phyloP scores from a whole-genome alignment of 2,113 vertebrate species.

The Pelvicachromis taeniatus region DNA sequence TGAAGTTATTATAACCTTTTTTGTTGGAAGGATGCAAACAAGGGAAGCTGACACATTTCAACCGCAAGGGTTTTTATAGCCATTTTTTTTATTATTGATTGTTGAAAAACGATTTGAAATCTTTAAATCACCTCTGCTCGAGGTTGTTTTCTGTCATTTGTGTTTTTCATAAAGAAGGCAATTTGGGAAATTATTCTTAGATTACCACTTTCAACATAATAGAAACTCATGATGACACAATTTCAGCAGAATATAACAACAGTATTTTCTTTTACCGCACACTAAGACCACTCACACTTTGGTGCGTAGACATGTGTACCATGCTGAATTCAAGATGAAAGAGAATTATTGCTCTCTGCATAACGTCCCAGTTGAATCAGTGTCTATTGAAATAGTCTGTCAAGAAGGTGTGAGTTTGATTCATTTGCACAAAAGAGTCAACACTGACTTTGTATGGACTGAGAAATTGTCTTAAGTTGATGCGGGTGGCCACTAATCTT shows the following conservation, averaged over 20 bases:
- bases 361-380: background rate
- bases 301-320: background rate
- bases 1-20: background rate
- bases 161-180: background rate
- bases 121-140: background rate
- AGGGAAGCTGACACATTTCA: background rate
- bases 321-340: background rate
- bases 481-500: conserved; percentile 33
- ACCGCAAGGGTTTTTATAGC: background rate
- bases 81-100: background rate
- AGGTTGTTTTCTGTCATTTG: background rate
- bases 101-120: background rate
- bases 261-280: background rate
- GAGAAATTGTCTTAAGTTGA: conserved; percentile 24
- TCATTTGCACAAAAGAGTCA: conserved; percentile 19
- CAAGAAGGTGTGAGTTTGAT: background rate
- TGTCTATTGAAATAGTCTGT: background rate
- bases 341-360: background rate
- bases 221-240: background rate
- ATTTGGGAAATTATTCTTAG: background rate
- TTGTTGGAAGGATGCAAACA: background rate
- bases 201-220: background rate
- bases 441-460: background rate
- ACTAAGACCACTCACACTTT: background rate
- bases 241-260: background rate